Evolutionary conservation across 2,113 vertebrate species (phyloP).

Genomic region (Poeciliopsis retropinna): DNA sequence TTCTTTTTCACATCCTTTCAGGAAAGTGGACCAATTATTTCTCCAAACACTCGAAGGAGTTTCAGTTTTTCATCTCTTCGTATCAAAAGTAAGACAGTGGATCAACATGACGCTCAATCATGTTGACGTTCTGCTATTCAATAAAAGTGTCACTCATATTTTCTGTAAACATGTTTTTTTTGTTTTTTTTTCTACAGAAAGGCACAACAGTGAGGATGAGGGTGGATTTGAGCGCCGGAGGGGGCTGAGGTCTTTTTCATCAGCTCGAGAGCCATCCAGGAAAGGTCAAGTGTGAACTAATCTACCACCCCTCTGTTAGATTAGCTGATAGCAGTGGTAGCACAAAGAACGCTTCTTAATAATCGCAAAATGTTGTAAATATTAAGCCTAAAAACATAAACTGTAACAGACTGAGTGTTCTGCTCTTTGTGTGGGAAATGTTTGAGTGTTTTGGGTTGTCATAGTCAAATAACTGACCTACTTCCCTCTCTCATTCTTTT

Average conservation of each 20-base stretch:
- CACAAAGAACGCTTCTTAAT: too few species aligned
- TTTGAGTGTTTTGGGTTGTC: too few species aligned
- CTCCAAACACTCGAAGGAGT: constrained; percentile 45
- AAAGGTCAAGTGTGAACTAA: constrained; percentile 40
- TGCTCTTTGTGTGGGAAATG: too few species aligned
- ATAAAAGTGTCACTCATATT: neutral
- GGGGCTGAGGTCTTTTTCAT: constrained; percentile 59
- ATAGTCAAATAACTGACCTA: too few species aligned
- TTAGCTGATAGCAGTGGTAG: too few species aligned
- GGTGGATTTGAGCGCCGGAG: constrained; percentile 21
- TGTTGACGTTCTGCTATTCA: neutral
- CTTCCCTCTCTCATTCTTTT: too few species aligned
- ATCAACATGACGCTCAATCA: neutral
- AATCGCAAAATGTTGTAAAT: too few species aligned
- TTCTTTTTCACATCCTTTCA: neutral
- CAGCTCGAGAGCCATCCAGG: constrained; percentile 30
- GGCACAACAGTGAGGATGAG: constrained; percentile 33
- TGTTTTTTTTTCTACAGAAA: constrained; percentile 26
- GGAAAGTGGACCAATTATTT: constrained; percentile 20
- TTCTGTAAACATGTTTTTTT: neutral
- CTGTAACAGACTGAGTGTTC: too few species aligned
- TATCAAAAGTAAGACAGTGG: constrained; percentile 63
- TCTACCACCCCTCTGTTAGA: too few species aligned
- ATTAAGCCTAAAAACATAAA: too few species aligned
- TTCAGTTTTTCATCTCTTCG: constrained; percentile 74